Evolutionary conservation across 2,888 invertebrate species (phyloP).

Genomic region (Brenthis ino): DNA sequence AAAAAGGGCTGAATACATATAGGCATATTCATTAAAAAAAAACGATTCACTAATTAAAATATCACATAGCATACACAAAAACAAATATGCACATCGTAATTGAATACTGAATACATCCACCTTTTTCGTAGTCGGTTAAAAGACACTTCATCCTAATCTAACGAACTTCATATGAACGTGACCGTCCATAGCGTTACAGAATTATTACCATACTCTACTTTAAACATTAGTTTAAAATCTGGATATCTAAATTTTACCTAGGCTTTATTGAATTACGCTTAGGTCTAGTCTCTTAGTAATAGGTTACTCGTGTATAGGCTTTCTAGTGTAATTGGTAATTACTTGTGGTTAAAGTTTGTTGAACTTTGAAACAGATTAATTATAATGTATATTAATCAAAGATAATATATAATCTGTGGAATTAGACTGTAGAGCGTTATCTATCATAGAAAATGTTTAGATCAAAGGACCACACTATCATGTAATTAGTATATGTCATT

Average conservation of each 20-base stretch:
- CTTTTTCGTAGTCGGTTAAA: not conserved
- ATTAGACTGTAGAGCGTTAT: too few species aligned
- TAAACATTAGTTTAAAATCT: not conserved
- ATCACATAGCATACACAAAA: not conserved
- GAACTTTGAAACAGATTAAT: too few species aligned
- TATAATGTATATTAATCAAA: too few species aligned
- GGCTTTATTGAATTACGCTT: not conserved
- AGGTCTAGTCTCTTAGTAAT: not conserved
- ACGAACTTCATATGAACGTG: not conserved
- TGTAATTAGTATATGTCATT: too few species aligned
- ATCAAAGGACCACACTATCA: too few species aligned
- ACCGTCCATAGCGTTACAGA: not conserved
- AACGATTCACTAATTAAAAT: not conserved
- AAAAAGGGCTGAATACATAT: too few species aligned
- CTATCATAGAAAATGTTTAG: too few species aligned
- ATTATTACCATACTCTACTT: not conserved
- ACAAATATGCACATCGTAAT: too few species aligned
- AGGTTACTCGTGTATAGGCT: not conserved
- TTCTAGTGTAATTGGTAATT: too few species aligned
- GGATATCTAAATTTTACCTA: not conserved
- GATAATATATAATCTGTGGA: too few species aligned
- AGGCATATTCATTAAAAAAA: too few species aligned
- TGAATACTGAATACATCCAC: not conserved
- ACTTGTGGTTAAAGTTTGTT: too few species aligned
- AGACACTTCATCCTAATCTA: constrained; percentile 7